Evolutionary conservation across 1,140 invertebrate species (phyloP), one percentile per base, ranked within the genome.

Genomic region (Phymastichus coffea): DNA sequence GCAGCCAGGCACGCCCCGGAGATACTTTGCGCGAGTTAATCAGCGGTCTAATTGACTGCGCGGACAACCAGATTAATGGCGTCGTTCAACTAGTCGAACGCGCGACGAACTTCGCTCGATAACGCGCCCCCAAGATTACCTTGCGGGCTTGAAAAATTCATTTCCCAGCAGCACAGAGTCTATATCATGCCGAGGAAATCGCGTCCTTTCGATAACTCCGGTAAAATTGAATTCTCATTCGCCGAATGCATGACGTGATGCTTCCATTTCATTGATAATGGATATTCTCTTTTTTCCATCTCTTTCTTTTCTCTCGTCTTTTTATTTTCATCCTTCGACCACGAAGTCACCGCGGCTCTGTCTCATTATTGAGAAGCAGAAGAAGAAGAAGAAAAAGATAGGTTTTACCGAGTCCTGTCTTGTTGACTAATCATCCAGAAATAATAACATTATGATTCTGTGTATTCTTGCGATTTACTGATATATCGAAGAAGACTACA

Each of bases 11-110:
- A n/a, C 60, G 58, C 53, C 52, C 40, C 53, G 63, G 63, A 64
- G 49, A 62, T 66, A 63, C 68, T 70, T 68, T 48, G 53, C 49
- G 52, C 44, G 46, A 62, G 63, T 71, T 73, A 71, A 71, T 64
- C 48, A 63, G 53, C 28, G 61, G 46, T 63, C 64, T 72, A 71
- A 72, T 71, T 71, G 70, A 70, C 64, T 61, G 19, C 46, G 17
- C 25, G 44, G 43, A 61, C 52, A 41, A 49, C 26, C 47, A 63
- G 63, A 70, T 70, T 70, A 70, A 70, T 61, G 46, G 46, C 30
- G 35, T 49, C 43, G 44, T 22, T 30, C 37, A 33, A 9, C 28
- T 6, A 12, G 46, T n/a, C 3, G 8, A 9, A 14, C 20, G 35
- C 6, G n/a, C n/a, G n/a, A n/a, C 2, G 7, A 15, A 6, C 4